Evolutionary conservation across 2,888 invertebrate species (phyloP).

Genomic region (Balanococcus diminutus): DNA sequence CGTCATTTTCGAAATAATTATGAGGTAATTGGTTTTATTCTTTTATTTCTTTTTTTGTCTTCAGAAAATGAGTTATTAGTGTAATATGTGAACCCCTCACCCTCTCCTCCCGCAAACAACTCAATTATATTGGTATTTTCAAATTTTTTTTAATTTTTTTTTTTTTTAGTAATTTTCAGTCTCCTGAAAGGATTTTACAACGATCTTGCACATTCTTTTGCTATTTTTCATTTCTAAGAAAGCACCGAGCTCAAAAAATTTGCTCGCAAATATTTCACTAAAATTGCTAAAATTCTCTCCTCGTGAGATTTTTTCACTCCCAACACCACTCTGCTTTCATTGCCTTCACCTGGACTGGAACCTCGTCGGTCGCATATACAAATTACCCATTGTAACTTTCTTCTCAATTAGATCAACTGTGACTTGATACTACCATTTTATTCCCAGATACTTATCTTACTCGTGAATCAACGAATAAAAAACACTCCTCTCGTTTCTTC

Average conservation of each 20-base stretch:
- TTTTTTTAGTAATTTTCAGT: too few species aligned
- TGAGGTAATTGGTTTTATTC: background rate
- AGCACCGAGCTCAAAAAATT: too few species aligned
- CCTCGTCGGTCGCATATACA: background rate
- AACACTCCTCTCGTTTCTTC: background rate
- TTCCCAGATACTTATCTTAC: constrained; percentile 15
- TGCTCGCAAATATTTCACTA: too few species aligned
- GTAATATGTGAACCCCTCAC: too few species aligned
- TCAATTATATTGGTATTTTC: too few species aligned
- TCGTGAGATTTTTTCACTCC: background rate
- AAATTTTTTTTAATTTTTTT: background rate
- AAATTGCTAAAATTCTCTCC: background rate
- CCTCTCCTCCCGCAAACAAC: too few species aligned
- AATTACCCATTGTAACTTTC: background rate
- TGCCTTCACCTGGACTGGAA: background rate
- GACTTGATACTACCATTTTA: background rate
- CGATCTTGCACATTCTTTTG: too few species aligned
- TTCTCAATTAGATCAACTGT: constrained; percentile 17
- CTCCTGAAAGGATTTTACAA: too few species aligned
- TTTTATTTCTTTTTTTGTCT: background rate
- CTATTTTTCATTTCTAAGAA: too few species aligned
- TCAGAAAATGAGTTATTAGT: too few species aligned
- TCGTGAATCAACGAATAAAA: background rate
- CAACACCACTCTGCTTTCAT: background rate
- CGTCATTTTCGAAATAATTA: background rate